Conservation (phyloP, 2,888 invertebrate species). For the Diaprepes abbreviatus region DNA sequence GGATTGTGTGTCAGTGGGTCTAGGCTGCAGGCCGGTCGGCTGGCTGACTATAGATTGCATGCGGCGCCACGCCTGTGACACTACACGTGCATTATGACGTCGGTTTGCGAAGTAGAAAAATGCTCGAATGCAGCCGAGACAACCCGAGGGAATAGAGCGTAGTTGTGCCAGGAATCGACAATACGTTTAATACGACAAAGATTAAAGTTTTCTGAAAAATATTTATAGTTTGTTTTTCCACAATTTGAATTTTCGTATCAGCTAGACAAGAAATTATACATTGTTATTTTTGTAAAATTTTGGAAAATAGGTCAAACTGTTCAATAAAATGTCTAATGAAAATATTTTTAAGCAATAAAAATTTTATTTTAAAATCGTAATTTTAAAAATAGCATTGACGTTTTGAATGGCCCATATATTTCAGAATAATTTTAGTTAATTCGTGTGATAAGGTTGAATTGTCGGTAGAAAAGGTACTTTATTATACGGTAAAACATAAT, state of each 20-base stretch:
- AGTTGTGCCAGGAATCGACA: neutral
- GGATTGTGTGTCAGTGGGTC: slow-evolving; percentile 38
- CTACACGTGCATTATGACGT: slow-evolving; percentile 33
- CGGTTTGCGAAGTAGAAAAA: slow-evolving; percentile 8
- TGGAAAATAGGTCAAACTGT: neutral
- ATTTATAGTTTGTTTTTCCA: neutral
- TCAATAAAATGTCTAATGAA: too few species aligned
- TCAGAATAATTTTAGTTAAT: too few species aligned
- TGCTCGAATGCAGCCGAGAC: slow-evolving; percentile 21
- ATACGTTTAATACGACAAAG: neutral
- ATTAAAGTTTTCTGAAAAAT: neutral
- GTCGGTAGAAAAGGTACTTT: too few species aligned
- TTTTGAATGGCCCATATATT: too few species aligned
- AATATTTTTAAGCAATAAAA: too few species aligned
- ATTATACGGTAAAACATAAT: too few species aligned
- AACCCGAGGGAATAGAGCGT: slow-evolving; percentile 16
- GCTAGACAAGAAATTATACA: neutral
- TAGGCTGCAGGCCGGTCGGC: slow-evolving; percentile 25
- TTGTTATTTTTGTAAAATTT: neutral
- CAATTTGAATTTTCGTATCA: neutral
- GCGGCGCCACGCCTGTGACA: slow-evolving; percentile 3
- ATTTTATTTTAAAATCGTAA: too few species aligned
- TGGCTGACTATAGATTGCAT: slow-evolving; percentile 12
- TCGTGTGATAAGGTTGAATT: too few species aligned
- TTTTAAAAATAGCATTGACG: too few species aligned